Evolutionary conservation across 2,888 invertebrate species (phyloP).

Genomic region (Mimachlamys varia): DNA sequence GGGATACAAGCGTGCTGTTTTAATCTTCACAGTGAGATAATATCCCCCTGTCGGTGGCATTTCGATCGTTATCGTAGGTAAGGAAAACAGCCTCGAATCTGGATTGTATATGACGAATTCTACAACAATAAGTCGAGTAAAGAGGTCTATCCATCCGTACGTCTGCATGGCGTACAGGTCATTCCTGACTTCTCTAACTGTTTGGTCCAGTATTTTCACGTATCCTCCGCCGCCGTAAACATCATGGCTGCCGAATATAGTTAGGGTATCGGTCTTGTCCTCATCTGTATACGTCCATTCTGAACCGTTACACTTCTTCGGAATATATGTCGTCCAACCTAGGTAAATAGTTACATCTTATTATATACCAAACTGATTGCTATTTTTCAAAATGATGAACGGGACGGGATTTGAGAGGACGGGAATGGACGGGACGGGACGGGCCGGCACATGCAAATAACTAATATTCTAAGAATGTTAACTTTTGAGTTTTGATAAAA

Average conservation of each 20-base stretch:
- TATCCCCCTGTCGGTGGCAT: conserved; percentile 28
- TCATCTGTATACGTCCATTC: conserved; percentile 37
- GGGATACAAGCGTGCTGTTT: conserved; percentile 39
- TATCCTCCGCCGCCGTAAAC: conserved; percentile 41
- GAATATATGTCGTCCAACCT: conserved; percentile 41
- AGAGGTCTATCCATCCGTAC: conserved; percentile 39
- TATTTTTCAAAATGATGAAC: no score
- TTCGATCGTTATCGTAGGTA: conserved; percentile 37
- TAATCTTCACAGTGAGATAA: not conserved
- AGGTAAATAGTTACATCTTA: not conserved
- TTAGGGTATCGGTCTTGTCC: not conserved
- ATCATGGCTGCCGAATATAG: conserved; percentile 28
- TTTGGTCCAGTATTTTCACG: conserved; percentile 32
- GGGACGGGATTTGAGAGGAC: no score
- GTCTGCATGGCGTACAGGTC: conserved; percentile 12
- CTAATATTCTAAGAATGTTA: no score
- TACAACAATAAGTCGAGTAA: conserved; percentile 38
- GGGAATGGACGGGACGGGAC: no score
- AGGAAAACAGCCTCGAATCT: conserved; percentile 42
- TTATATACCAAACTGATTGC: no score
- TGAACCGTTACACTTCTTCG: not conserved
- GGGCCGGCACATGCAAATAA: no score
- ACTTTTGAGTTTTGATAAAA: no score
- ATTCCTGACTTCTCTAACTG: not conserved
- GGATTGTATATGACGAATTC: conserved; percentile 41